Base-by-base conservation (phyloP, 2,113 vertebrate species). In the Cygnus buccinator region DNA sequence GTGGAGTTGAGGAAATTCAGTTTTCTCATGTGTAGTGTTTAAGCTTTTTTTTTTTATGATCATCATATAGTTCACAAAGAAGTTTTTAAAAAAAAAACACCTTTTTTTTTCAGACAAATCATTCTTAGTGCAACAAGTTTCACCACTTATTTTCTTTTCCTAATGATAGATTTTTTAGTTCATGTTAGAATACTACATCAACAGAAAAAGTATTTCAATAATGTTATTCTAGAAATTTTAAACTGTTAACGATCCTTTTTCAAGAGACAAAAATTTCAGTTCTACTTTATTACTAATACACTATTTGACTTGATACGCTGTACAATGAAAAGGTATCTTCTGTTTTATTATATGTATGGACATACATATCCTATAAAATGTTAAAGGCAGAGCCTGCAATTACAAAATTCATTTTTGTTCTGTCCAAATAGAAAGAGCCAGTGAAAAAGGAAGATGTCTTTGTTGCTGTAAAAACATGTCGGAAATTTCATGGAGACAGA, bases 401-500 rank as follows among this genome's bases (percentile, higher is more conserved):
- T 78, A 75, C 15, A 66, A 71, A 21, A 10, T 62, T 8, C 29
- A 29, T 65, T 91, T 93, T 92, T 95, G 68, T 84, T 96, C 50
- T 81, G 22, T 93, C 94, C 52, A 52, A 96, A 67, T 89, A 99
- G 99, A 99, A 98, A 93, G 97, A 98, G 71, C 98, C 99, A 90
- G 98, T 99, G 93, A 98, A 98, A 91, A 98, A 97, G 73, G 98
- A 98, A 78, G 98, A 99, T 90, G 88, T 99, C 84, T 99, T 99
- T 98, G 98, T 99, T 94, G 99, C 99, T 72, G 99, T 99, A 74
- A 99, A 99, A 98, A 99, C 99, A 1, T 99, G 99, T 95, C 98
- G 91, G 98, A 99, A 99, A 97, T 99, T 99, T 98, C 99, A 99
- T 91, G 95, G 91, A 83, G 99, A 99, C 76, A 97, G 99, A 99